A percentile compares a stretch with the other conserved stretches of the same genome.
Evolutionary conservation across 2,888 invertebrate genomes (phyloP).

Genomic region (Vesta saturnalis): DNA sequence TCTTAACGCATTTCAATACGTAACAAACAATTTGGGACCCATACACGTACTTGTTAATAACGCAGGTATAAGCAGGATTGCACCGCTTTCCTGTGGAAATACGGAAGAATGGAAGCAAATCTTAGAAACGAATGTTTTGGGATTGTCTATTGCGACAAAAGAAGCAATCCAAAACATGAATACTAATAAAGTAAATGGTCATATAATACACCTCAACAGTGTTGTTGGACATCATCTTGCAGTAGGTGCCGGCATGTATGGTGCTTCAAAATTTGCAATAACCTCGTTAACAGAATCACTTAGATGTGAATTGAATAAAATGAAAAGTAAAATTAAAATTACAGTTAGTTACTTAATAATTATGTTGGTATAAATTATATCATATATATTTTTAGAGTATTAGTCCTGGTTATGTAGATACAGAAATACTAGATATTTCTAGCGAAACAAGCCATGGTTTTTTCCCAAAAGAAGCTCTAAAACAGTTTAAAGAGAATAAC

Average conservation of each 20-base stretch:
- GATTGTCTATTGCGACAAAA: conserved; percentile 5
- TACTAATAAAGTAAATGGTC: conserved; percentile 11
- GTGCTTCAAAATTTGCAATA: conserved; percentile 28
- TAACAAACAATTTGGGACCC: conserved; percentile 42
- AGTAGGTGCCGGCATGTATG: conserved; percentile 1
- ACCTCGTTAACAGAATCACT: conserved; percentile 31
- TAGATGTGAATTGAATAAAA: conserved; percentile 6
- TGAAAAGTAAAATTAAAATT: conserved; percentile 11
- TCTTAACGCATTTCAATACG: conserved; percentile 39
- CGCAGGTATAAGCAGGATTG: conserved; percentile 37
- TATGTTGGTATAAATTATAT: neutral
- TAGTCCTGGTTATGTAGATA: neutral
- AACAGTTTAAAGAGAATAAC: neutral
- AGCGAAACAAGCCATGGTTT: no score
- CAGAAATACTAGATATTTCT: neutral
- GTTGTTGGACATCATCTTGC: neutral
- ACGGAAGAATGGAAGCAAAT: conserved; percentile 20
- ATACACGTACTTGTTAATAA: conserved; percentile 46
- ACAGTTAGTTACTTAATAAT: no score
- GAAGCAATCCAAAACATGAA: conserved; percentile 13
- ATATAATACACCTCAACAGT: conserved; percentile 13
- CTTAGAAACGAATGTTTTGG: conserved; percentile 2
- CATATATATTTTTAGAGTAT: conserved; percentile 43
- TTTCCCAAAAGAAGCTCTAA: no score
- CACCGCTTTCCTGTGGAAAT: conserved; percentile 36